Percentiles rank a stretch among this genome's conserved stretches.
These are phyloP conservation scores for Labeo calbasu DNA, from an alignment of 2,797 vertebrate genomes.

Conservation along the genomic window DNA sequence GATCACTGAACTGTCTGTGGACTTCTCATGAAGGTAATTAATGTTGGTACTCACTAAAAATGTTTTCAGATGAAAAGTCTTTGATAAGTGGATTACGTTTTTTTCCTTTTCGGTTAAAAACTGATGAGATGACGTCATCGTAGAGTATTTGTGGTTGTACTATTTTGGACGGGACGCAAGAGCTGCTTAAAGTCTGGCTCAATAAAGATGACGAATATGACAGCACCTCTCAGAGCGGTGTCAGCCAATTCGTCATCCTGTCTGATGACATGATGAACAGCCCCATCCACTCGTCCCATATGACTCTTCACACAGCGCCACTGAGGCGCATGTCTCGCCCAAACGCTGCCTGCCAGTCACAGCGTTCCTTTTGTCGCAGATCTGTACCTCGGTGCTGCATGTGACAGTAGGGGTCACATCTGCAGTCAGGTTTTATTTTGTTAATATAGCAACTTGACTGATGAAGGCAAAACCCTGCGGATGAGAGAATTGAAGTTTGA, in stretches of 20 bases:
- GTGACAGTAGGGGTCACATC: slow-evolving; percentile 40
- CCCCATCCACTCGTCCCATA: slow-evolving; percentile 66
- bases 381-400: slow-evolving; percentile 22
- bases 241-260: slow-evolving; percentile 80
- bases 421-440: slow-evolving; percentile 36
- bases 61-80: not conserved
- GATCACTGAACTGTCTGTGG: slow-evolving; percentile 3
- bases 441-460: slow-evolving; percentile 34
- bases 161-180: slow-evolving; percentile 50
- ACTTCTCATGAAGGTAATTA: slow-evolving; percentile 16
- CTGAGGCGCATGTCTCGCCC: slow-evolving; percentile 58
- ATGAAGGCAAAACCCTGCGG: slow-evolving; percentile 23
- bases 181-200: slow-evolving; percentile 61
- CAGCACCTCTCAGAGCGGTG: slow-evolving; percentile 76
- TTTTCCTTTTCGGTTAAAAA: slow-evolving; percentile 1
- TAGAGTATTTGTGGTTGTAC: slow-evolving; percentile 32
- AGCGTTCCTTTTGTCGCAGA: slow-evolving; percentile 54
- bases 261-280: slow-evolving; percentile 77
- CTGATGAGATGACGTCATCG: slow-evolving; percentile 33
- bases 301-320: slow-evolving; percentile 69
- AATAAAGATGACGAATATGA: slow-evolving; percentile 78
- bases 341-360: slow-evolving; percentile 65
- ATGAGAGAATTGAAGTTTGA: not conserved
- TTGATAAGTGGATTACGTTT: slow-evolving; percentile 6
- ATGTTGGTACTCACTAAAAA: slow-evolving; percentile 6